A percentile compares a stretch with the other conserved stretches of the same genome.
Conservation (phyloP, 2,888 invertebrate species). For the Machimus atricapillus region DNA sequence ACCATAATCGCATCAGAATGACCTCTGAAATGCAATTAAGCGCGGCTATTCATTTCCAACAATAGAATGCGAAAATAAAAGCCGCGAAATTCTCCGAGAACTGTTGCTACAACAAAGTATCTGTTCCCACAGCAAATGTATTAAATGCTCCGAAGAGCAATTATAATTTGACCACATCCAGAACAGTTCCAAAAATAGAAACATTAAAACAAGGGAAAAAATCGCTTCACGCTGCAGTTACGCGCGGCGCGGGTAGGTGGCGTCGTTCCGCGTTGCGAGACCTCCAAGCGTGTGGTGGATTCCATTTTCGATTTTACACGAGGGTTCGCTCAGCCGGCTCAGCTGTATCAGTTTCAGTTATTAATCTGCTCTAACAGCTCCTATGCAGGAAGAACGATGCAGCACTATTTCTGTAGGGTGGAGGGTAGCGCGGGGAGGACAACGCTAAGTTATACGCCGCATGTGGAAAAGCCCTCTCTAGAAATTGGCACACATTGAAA, state of each 20-base stretch:
- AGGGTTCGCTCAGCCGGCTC: not conserved
- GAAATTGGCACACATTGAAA: too few relatives aligned
- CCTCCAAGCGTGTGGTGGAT: not conserved
- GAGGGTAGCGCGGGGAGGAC: not conserved
- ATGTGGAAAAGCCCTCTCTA: not conserved
- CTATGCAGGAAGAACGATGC: not conserved
- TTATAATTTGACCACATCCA: slow-evolving; percentile 17
- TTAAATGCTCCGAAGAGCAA: slow-evolving; percentile 14
- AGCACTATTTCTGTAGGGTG: too few relatives aligned
- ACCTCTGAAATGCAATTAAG: slow-evolving; percentile 21
- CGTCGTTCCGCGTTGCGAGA: not conserved
- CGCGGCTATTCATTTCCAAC: not conserved
- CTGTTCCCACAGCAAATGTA: slow-evolving; percentile 5
- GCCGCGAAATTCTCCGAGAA: not conserved
- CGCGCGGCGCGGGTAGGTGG: not conserved
- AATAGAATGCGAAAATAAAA: slow-evolving; percentile 14
- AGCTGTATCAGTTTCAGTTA: not conserved
- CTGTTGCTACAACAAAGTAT: not conserved
- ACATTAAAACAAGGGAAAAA: not conserved
- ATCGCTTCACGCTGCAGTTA: not conserved
- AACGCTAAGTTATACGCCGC: not conserved
- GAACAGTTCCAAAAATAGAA: slow-evolving; percentile 20
- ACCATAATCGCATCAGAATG: not conserved
- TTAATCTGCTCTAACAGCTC: not conserved
- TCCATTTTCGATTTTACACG: not conserved